Conservation (phyloP, 1,140 invertebrate genomes). For the Scaptodrosophila lebanonensis region DNA sequence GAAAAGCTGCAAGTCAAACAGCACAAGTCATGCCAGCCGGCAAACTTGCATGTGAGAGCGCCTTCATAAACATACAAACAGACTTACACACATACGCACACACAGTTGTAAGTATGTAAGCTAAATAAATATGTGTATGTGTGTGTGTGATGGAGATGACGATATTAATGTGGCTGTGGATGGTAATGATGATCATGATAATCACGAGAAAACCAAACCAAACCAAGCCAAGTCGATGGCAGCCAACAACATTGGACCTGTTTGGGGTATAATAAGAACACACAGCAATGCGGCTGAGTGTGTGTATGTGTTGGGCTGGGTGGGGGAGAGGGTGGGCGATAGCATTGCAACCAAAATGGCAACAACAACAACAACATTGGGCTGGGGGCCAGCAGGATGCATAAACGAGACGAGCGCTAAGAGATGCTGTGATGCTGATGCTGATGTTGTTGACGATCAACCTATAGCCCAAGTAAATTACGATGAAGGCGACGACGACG, state of each 20-base stretch:
- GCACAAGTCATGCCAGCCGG: conserved; percentile 70
- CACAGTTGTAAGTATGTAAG: not conserved
- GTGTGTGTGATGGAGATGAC: conserved; percentile 63
- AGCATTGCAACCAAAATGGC: conserved; percentile 54
- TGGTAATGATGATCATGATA: conserved; percentile 75
- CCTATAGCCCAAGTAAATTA: conserved; percentile 73
- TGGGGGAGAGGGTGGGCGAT: conserved; percentile 14
- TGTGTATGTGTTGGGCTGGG: conserved; percentile 19
- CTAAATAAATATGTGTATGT: conserved; percentile 12
- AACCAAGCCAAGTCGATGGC: conserved; percentile 44
- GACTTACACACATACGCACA: conserved; percentile 29
- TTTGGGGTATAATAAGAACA: conserved; percentile 72
- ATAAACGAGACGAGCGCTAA: conserved; percentile 17
- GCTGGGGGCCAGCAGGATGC: conserved; percentile 56
- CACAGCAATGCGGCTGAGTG: conserved; percentile 58
- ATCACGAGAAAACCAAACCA: conserved; percentile 74
- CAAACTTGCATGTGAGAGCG: conserved; percentile 60
- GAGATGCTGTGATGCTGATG: conserved; percentile 3
- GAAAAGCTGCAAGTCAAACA: conserved; percentile 49
- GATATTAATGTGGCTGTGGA: conserved; percentile 71
- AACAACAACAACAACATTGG: conserved; percentile 40
- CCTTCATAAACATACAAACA: too few relatives aligned
- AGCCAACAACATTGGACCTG: conserved; percentile 50
- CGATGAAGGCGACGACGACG: conserved; percentile 45
- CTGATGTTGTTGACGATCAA: conserved; percentile 57